phyloP scores from a whole-genome alignment of 2,797 vertebrate genomes.

The Adelosebastes latens region DNA sequence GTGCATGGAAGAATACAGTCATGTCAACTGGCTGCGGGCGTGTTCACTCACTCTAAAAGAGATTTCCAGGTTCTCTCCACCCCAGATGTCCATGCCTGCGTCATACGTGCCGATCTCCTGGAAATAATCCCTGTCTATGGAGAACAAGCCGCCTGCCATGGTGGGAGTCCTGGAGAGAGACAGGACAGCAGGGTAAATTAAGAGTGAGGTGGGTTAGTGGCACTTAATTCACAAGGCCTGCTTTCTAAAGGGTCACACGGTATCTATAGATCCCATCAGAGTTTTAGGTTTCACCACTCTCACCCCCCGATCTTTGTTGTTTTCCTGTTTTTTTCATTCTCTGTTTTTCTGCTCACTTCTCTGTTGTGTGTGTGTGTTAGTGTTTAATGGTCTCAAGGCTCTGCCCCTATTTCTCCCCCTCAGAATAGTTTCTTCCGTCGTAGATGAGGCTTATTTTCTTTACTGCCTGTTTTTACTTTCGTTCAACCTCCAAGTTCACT shows the following conservation, averaged over 20 bases:
- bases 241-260: conserved; percentile 56
- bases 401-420: background rate
- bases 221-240: conserved; percentile 31
- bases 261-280: conserved; percentile 51
- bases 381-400: conserved; percentile 22
- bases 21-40: conserved; percentile 34
- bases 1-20: conserved; percentile 44
- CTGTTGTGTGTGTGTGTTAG: conserved; percentile 16
- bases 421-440: conserved; percentile 28
- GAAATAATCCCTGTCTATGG: conserved; percentile 99
- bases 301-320: conserved; percentile 3
- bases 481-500: conserved; percentile 8
- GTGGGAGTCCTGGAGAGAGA: conserved; percentile 91
- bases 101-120: conserved; percentile 99
- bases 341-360: conserved; percentile 31
- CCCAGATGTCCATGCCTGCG: conserved; percentile 99
- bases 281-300: conserved; percentile 44
- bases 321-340: conserved; percentile 42
- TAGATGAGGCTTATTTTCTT: conserved; percentile 54
- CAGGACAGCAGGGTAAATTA: conserved; percentile 11
- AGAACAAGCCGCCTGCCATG: conserved; percentile 99
- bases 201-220: conserved; percentile 6
- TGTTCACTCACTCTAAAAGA: conserved; percentile 93
- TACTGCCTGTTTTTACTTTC: conserved; percentile 35
- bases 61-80: conserved; percentile 99